Percentiles rank a stretch among this genome's conserved stretches.
phyloP scores from a whole-genome alignment of 2,113 vertebrate genomes.

The Dryoscopus gambensis region DNA sequence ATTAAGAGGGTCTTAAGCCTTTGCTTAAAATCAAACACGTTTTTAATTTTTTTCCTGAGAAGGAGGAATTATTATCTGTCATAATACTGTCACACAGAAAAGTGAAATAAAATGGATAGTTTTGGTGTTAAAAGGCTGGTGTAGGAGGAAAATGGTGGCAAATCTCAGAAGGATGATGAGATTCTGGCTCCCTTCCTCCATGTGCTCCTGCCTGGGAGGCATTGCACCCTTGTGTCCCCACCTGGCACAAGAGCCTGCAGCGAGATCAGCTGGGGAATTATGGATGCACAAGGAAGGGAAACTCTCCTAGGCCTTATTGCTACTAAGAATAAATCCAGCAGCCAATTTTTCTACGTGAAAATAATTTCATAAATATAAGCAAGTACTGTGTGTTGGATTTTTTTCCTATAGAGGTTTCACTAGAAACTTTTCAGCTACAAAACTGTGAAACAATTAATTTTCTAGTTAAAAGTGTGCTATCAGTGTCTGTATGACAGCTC shows the following conservation, averaged over 20 bases:
- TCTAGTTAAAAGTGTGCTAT: neutral
- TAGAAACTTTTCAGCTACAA: neutral
- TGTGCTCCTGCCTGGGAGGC: neutral
- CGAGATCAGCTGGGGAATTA: neutral
- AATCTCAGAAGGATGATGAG: neutral
- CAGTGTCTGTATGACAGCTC: neutral
- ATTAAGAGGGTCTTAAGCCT: neutral
- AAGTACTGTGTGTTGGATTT: neutral
- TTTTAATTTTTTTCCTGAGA: neutral
- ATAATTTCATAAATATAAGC: neutral
- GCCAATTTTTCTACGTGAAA: neutral
- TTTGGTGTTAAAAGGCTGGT: neutral
- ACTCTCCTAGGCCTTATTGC: neutral
- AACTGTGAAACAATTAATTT: neutral
- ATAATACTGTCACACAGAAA: neutral
- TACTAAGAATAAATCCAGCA: neutral
- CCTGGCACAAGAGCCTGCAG: neutral
- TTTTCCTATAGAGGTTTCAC: neutral
- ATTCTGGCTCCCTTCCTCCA: neutral
- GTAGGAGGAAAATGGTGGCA: neutral
- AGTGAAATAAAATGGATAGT: neutral
- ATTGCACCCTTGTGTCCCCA: neutral
- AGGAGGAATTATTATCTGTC: neutral
- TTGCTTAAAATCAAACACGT: neutral
- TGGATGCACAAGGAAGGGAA: neutral